These are phyloP conservation scores for Aspidapion aeneum DNA, from an alignment of 2,888 invertebrate species.

Conservation along the genomic window DNA sequence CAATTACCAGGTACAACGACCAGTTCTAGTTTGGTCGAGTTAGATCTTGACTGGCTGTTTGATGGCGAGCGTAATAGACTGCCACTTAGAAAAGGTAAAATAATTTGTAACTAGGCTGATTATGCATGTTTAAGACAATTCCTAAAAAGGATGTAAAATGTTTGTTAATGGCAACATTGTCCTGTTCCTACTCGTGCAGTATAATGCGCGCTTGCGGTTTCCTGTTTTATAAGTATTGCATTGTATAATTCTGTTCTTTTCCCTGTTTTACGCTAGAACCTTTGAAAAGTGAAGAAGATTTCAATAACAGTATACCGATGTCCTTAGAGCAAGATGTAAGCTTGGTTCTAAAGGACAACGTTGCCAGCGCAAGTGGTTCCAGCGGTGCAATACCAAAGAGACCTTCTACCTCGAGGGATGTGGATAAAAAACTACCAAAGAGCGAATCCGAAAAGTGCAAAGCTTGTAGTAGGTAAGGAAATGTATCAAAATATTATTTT, in stretches of 20 bases:
- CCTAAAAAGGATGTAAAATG: no score
- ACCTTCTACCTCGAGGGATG: conserved; percentile 22
- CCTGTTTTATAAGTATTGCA: no score
- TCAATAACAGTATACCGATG: conserved; percentile 47
- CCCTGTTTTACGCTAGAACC: no score
- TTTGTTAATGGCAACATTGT: no score
- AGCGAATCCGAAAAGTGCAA: conserved; percentile 44
- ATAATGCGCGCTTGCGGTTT: no score
- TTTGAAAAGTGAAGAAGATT: conserved; percentile 51
- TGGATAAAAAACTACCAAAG: conserved; percentile 37
- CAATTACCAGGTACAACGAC: conserved; percentile 34
- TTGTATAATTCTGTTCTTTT: no score
- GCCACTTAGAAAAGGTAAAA: conserved; percentile 34
- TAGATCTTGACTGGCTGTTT: conserved; percentile 64
- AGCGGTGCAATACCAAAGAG: conserved; percentile 70
- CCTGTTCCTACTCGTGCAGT: no score
- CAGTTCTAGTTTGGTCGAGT: conserved; percentile 50
- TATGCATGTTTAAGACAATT: no score
- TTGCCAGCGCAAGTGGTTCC: conserved; percentile 53
- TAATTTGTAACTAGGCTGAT: no score
- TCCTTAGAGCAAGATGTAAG: conserved; percentile 51
- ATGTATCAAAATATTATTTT: no score
- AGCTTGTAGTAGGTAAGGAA: conserved; percentile 34
- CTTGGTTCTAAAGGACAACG: conserved; percentile 52
- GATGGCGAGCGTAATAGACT: conserved; percentile 44